These are phyloP conservation scores for Camponotus pennsylvanicus DNA, from an alignment of 1,140 invertebrate genomes.

Conservation along the genomic window DNA sequence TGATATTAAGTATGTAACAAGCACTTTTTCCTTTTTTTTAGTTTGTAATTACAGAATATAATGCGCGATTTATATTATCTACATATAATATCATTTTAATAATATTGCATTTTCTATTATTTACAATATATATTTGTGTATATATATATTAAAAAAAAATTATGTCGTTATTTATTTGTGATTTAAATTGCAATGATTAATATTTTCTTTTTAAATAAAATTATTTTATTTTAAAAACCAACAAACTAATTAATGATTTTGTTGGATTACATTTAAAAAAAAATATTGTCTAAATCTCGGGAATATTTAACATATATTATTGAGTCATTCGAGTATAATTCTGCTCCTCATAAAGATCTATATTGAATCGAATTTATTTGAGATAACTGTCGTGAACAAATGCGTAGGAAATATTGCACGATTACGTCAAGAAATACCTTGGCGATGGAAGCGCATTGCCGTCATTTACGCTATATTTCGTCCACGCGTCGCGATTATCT, in stretches of 20 bases:
- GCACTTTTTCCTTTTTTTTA: background rate
- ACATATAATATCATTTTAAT: background rate
- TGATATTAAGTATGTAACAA: background rate
- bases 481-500: slow-evolving; percentile 35
- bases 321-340: background rate
- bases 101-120: background rate
- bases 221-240: slow-evolving; percentile 1
- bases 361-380: background rate
- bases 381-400: background rate
- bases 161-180: background rate
- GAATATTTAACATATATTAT: background rate
- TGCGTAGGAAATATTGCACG: background rate
- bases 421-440: slow-evolving; percentile 30
- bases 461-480: slow-evolving; percentile 42
- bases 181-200: slow-evolving; percentile 21
- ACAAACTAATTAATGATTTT: background rate
- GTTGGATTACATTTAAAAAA: background rate
- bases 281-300: background rate
- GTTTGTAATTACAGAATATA: background rate
- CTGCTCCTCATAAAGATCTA: background rate
- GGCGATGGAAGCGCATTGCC: background rate
- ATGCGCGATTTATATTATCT: background rate
- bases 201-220: background rate
- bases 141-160: no score
- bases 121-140: no score